Percentiles rank a stretch among this genome's conserved stretches.
Conservation (phyloP, 2,797 vertebrate species). For the Hoplostethus mediterraneus region DNA sequence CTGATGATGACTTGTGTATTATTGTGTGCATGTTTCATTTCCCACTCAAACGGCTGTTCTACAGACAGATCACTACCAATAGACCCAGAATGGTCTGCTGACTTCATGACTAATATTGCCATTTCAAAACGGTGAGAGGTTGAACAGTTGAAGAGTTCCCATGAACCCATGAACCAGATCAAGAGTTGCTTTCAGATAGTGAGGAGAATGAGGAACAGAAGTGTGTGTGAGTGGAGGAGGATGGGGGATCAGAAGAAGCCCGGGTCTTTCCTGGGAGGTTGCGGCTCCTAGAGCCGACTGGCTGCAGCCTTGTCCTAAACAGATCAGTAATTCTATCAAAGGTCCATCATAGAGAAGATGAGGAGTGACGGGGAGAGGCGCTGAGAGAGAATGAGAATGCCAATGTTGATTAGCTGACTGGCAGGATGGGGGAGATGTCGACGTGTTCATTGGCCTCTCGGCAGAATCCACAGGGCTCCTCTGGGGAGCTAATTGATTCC, state of each 20-base stretch:
- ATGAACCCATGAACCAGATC: not conserved
- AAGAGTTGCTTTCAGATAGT: not conserved
- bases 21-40: not conserved
- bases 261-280: not conserved
- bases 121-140: not conserved
- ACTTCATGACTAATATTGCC: not conserved
- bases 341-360: constrained; percentile 77
- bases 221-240: not conserved
- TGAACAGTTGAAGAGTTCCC: not conserved
- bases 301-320: constrained; percentile 58
- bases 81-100: not conserved
- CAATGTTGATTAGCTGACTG: constrained; percentile 77
- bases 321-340: constrained; percentile 83
- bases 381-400: constrained; percentile 75
- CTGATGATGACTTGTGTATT: not conserved
- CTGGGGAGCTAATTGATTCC: constrained; percentile 81
- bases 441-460: constrained; percentile 74
- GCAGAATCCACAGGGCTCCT: constrained; percentile 57
- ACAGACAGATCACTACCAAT: not conserved
- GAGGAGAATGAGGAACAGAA: not conserved
- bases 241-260: not conserved
- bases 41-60: not conserved
- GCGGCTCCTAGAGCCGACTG: constrained; percentile 20
- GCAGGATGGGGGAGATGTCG: constrained; percentile 54
- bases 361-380: constrained; percentile 73